phyloP scores from a whole-genome alignment of 1,140 invertebrate genomes.

The Drosophila eugracilis region DNA sequence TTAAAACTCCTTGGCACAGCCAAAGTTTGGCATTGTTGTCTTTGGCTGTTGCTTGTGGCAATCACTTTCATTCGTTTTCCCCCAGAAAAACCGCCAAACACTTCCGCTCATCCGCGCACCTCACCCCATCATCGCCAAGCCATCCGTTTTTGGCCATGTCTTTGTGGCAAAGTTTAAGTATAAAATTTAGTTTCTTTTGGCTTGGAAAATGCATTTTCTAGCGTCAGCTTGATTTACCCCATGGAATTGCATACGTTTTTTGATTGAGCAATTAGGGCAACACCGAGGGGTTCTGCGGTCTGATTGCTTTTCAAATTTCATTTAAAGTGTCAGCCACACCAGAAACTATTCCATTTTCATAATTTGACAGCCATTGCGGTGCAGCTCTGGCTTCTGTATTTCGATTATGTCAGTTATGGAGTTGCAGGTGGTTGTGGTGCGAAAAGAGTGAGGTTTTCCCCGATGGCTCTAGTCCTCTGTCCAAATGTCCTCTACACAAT shows the following conservation, averaged over 20 bases:
- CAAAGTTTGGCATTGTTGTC: slow-evolving; percentile 80
- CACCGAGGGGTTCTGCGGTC: slow-evolving; percentile 10
- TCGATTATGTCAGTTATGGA: slow-evolving; percentile 22
- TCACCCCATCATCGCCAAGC: background rate
- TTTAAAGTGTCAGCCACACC: slow-evolving; percentile 72
- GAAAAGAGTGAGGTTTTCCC: background rate
- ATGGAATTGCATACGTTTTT: slow-evolving; percentile 79
- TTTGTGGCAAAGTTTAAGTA: slow-evolving; percentile 64
- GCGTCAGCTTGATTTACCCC: slow-evolving; percentile 63
- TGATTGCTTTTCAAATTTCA: slow-evolving; percentile 72
- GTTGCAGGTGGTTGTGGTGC: background rate
- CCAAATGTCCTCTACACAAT: slow-evolving; percentile 8
- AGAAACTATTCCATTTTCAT: slow-evolving; percentile 76
- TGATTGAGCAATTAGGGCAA: slow-evolving; percentile 78
- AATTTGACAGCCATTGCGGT: slow-evolving; percentile 68
- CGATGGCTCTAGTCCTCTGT: background rate
- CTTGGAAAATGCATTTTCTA: slow-evolving; percentile 64
- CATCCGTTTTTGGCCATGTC: slow-evolving; percentile 2
- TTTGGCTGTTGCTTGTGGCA: slow-evolving; percentile 75
- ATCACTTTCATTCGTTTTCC: slow-evolving; percentile 69
- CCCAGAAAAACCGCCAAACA: slow-evolving; percentile 71
- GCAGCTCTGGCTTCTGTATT: slow-evolving; percentile 33
- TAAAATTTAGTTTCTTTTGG: slow-evolving; percentile 58
- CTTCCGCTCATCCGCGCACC: slow-evolving; percentile 56
- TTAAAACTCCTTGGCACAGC: slow-evolving; percentile 41